Evolutionary conservation across 2,113 vertebrate species (phyloP).

Genomic region (Terrapene triunguis): DNA sequence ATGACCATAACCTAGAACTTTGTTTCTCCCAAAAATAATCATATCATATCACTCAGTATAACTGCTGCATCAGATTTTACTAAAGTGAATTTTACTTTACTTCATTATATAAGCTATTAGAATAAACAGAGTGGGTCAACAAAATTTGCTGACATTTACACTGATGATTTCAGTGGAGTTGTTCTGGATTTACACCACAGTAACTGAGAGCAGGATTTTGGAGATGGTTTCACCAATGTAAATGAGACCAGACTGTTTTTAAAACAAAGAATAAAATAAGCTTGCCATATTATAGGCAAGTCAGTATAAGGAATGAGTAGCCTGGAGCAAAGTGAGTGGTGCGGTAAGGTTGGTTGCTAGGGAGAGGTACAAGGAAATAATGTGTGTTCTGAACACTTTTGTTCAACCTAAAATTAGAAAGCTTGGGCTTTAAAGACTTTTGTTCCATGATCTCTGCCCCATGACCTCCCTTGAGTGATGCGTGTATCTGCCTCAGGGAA

Average conservation of each 20-base stretch:
- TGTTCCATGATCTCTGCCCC: conserved; percentile 7
- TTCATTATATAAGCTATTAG: neutral
- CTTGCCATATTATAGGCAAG: neutral
- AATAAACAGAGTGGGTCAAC: conserved; percentile 31
- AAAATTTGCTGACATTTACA: conserved; percentile 49
- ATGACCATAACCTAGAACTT: neutral
- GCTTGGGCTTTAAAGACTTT: neutral
- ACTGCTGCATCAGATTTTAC: neutral
- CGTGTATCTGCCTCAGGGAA: conserved; percentile 4
- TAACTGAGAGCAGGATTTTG: neutral
- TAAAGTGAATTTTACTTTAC: neutral
- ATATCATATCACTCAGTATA: neutral
- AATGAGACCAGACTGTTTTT: conserved; percentile 50
- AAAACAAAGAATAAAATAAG: conserved; percentile 19
- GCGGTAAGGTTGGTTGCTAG: conserved; percentile 50
- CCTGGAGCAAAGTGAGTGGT: neutral
- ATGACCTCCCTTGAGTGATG: neutral
- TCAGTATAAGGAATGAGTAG: neutral
- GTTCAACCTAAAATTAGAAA: neutral
- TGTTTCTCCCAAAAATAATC: neutral
- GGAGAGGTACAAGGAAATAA: conserved; percentile 39
- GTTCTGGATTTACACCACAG: neutral
- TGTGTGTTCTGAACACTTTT: neutral
- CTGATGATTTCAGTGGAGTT: neutral
- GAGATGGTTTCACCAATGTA: conserved; percentile 20